Conservation (phyloP, 2,888 invertebrate species). For the Nemoura dubitans region DNA sequence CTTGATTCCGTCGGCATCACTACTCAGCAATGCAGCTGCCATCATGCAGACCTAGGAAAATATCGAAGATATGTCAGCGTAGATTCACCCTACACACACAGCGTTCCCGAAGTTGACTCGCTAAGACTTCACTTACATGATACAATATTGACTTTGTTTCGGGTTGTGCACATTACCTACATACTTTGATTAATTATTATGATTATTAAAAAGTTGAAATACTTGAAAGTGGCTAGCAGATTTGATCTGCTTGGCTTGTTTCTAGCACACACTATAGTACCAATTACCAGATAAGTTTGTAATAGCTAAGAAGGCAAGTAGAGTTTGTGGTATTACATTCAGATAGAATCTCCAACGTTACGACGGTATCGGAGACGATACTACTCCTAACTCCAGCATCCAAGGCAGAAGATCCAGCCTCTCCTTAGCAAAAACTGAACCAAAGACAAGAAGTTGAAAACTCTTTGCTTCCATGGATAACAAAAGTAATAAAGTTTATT, state of each 20-base stretch:
- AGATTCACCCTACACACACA: not conserved
- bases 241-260: not conserved
- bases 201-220: not conserved
- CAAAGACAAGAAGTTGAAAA: not conserved
- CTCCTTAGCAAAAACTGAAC: not conserved
- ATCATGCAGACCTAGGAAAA: not conserved
- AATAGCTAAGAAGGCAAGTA: not conserved
- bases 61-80: not conserved
- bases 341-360: not conserved
- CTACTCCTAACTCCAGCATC: not conserved
- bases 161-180: not conserved
- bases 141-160: not conserved
- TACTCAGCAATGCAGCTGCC: not conserved
- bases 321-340: not conserved
- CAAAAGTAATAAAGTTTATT: not conserved
- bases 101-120: not conserved
- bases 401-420: conserved; percentile 12
- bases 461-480: not conserved
- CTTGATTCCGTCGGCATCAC: not conserved
- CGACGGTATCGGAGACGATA: not conserved
- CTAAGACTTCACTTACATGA: not conserved
- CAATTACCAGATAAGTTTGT: not conserved
- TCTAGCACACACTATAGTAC: not conserved
- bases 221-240: not conserved
- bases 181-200: not conserved